A percentile compares a stretch with the other conserved stretches of the same genome.
These are phyloP conservation scores for Spilarctia lutea DNA, from an alignment of 2,888 invertebrate species.

Conservation along the genomic window DNA sequence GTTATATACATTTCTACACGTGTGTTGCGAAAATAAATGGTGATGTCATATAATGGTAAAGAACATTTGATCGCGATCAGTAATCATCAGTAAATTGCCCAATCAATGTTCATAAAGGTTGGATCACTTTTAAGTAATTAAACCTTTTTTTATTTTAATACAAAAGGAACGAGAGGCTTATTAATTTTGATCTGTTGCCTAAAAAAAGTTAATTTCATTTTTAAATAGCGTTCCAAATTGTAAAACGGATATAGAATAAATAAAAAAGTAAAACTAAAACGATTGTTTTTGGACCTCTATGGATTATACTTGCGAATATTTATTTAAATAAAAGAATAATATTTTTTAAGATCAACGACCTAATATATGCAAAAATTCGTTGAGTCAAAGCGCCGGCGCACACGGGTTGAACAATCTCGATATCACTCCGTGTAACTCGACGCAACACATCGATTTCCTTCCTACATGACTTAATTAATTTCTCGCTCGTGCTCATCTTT, in stretches of 20 bases:
- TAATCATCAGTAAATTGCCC: conserved; percentile 47
- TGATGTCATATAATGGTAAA: conserved; percentile 46
- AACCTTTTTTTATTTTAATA: conserved; percentile 31
- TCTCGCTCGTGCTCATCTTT: conserved; percentile 64
- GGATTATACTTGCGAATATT: conserved; percentile 14
- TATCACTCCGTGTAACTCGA: conserved; percentile 76
- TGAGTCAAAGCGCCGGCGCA: conserved; percentile 37
- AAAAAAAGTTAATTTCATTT: conserved; percentile 17
- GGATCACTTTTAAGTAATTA: conserved; percentile 49
- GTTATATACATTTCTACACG: not conserved
- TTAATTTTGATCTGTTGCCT: conserved; percentile 12
- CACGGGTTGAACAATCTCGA: conserved; percentile 52
- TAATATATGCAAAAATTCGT: conserved; percentile 39
- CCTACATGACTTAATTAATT: conserved; percentile 78
- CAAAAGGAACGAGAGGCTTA: conserved; percentile 43
- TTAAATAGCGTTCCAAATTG: conserved; percentile 31
- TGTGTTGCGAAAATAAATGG: conserved; percentile 19
- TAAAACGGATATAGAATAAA: conserved; percentile 17
- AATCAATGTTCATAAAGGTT: conserved; percentile 50
- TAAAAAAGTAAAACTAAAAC: conserved; percentile 14
- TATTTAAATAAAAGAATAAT: conserved; percentile 21
- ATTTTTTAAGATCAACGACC: conserved; percentile 45
- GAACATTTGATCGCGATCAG: conserved; percentile 32
- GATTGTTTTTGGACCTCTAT: conserved; percentile 31
- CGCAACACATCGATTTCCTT: conserved; percentile 76